Conservation (phyloP, 2,888 invertebrate species). For the Agrochola macilenta region DNA sequence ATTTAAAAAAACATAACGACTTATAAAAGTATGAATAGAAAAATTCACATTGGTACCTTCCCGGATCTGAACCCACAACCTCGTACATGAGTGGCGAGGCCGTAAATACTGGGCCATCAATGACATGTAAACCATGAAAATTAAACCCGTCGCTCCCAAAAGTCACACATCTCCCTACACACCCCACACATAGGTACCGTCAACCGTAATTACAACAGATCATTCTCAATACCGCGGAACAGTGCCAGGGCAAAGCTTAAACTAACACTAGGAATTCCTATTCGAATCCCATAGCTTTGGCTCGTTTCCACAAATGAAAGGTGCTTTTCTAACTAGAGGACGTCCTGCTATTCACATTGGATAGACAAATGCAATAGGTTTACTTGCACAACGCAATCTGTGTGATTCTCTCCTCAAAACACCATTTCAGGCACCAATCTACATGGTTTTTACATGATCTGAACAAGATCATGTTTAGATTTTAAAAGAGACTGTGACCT, state of each 20-base stretch:
- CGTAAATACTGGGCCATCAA: no score
- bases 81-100: no score
- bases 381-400: no score
- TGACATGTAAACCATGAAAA: background rate
- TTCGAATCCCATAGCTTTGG: slow-evolving; percentile 57
- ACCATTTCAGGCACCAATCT: no score
- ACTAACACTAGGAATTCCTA: slow-evolving; percentile 51
- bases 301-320: slow-evolving; percentile 62
- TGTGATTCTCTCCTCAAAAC: no score
- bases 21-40: no score
- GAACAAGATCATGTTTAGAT: no score
- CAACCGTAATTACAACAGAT: slow-evolving; percentile 43
- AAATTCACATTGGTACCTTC: no score
- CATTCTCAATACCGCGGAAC: slow-evolving; percentile 30
- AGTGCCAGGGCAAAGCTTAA: slow-evolving; percentile 47
- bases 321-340: slow-evolving; percentile 37
- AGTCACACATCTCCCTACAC: background rate
- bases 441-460: no score
- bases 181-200: slow-evolving; percentile 1
- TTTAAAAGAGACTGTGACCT: no score
- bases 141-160: background rate
- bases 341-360: background rate
- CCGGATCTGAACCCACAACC: no score
- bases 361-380: slow-evolving; percentile 9
- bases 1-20: no score